These are phyloP conservation scores for Tragelaphus imberbis DNA, from an alignment of 2,113 vertebrate species.

Conservation along the genomic window DNA sequence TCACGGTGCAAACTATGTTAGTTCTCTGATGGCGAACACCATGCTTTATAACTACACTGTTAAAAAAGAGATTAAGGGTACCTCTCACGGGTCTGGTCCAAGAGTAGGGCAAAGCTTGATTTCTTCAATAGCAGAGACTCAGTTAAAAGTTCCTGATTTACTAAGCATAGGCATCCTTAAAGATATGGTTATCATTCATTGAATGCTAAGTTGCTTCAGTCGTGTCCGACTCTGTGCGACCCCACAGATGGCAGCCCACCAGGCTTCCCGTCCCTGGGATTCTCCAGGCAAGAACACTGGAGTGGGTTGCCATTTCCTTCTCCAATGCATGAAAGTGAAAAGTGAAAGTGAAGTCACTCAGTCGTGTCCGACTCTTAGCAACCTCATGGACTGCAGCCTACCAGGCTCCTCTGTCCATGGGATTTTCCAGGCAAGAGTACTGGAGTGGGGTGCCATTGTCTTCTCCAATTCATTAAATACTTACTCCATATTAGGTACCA, in stretches of 20 bases:
- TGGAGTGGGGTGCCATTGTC: too few relatives aligned
- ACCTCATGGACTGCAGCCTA: too few relatives aligned
- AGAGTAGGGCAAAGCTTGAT: neutral
- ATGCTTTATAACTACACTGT: neutral
- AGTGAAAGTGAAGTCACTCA: too few relatives aligned
- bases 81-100: neutral
- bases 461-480: neutral
- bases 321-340: too few relatives aligned
- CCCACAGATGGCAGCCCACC: too few relatives aligned
- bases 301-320: too few relatives aligned
- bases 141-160: slow-evolving; percentile 17
- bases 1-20: neutral
- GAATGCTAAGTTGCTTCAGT: neutral
- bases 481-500: neutral
- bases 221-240: too few relatives aligned
- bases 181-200: neutral
- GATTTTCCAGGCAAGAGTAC: too few relatives aligned
- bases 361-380: too few relatives aligned
- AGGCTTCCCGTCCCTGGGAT: too few relatives aligned
- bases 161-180: neutral
- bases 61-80: neutral
- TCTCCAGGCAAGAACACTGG: too few relatives aligned
- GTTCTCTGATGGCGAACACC: neutral
- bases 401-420: too few relatives aligned
- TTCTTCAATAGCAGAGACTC: neutral